Evolutionary conservation across 2,888 invertebrate species (phyloP).

Genomic region (Clitarchus hookeri): DNA sequence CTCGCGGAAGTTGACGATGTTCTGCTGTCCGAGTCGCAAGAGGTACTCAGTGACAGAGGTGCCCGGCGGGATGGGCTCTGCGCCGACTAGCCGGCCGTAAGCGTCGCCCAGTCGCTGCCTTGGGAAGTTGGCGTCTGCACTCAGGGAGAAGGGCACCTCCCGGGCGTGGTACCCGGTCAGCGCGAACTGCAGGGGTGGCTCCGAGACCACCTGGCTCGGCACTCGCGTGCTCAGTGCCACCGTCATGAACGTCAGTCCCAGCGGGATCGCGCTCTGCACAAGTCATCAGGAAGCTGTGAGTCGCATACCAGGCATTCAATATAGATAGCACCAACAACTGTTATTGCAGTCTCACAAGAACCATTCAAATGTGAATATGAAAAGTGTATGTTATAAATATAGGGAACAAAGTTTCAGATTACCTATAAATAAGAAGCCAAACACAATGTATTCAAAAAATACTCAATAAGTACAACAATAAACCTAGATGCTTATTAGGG

Average conservation of each 20-base stretch:
- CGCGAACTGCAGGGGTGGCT: slow-evolving; percentile 23
- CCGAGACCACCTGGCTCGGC: neutral
- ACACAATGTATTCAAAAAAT: no score
- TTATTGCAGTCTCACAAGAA: no score
- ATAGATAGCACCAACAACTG: no score
- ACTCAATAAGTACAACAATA: no score
- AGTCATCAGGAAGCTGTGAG: no score
- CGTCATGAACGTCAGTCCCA: slow-evolving; percentile 24
- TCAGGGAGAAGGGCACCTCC: neutral
- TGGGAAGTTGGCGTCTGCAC: neutral
- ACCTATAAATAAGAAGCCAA: no score
- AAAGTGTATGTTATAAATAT: no score
- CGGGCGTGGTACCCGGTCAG: slow-evolving; percentile 18
- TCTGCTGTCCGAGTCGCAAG: slow-evolving; percentile 50
- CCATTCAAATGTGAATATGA: no score
- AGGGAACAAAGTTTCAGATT: no score
- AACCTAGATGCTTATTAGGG: no score
- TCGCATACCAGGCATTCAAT: no score
- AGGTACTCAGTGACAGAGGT: slow-evolving; percentile 53
- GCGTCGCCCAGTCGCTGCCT: neutral
- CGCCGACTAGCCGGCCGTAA: neutral
- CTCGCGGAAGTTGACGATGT: slow-evolving; percentile 56
- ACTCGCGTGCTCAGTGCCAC: slow-evolving; percentile 20
- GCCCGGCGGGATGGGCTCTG: neutral
- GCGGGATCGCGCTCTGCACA: slow-evolving; percentile 49